Conservation (phyloP, 2,797 vertebrate species). For the Helicolenus hilgendorfi region DNA sequence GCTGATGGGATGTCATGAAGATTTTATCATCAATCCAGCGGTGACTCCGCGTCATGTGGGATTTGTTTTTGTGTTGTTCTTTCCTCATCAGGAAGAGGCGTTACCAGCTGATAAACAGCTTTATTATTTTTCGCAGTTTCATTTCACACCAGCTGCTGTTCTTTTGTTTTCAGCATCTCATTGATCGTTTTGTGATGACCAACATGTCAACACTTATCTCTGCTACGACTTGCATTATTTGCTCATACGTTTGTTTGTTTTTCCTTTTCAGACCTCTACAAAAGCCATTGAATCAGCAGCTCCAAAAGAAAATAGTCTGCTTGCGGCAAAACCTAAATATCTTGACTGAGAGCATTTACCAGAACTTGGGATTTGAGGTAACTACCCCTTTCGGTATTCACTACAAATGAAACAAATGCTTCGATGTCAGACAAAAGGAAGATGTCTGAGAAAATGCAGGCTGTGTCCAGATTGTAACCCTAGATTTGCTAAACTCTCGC, state of each 20-base stretch:
- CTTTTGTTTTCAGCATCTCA: not conserved
- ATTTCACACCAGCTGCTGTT: slow-evolving; percentile 31
- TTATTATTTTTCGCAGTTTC: slow-evolving; percentile 5
- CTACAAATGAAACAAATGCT: not conserved
- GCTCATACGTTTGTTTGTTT: not conserved
- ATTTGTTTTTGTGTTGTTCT: not conserved
- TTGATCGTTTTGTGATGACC: not conserved
- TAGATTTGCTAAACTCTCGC: not conserved
- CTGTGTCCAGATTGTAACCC: not conserved
- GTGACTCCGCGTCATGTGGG: not conserved
- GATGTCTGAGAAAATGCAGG: not conserved
- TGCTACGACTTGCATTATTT: not conserved
- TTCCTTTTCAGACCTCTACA: not conserved
- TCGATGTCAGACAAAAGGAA: not conserved
- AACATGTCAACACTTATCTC: not conserved
- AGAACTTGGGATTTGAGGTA: not conserved
- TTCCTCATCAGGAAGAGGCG: not conserved
- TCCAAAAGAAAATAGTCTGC: not conserved
- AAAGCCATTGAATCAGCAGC: not conserved
- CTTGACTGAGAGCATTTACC: not conserved
- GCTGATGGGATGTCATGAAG: not conserved
- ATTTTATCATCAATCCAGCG: not conserved
- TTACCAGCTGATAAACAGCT: slow-evolving; percentile 28
- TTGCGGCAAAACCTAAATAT: not conserved
- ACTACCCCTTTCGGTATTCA: not conserved